Percentiles rank a stretch among this genome's conserved stretches.
These are phyloP conservation scores for Andrena minutula DNA, from an alignment of 2,888 invertebrate species.

Conservation along the genomic window DNA sequence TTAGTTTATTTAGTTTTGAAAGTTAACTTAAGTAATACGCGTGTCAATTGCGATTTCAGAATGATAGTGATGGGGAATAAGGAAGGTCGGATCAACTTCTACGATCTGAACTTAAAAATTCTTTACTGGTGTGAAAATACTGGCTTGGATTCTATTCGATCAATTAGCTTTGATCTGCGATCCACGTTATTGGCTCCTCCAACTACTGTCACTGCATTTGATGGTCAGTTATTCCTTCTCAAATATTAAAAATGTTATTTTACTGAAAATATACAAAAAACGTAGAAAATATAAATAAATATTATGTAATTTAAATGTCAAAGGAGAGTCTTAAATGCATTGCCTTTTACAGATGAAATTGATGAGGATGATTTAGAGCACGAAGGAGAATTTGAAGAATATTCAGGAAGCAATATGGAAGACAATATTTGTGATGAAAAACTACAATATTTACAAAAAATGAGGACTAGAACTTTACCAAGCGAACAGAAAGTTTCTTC, in stretches of 20 bases:
- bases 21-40: no score
- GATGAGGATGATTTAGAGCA: constrained; percentile 31
- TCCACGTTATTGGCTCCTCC: constrained; percentile 53
- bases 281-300: not conserved
- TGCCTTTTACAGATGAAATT: constrained; percentile 21
- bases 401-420: constrained; percentile 6
- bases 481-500: constrained; percentile 40
- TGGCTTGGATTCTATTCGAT: constrained; percentile 85
- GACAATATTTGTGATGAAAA: not conserved
- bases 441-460: not conserved
- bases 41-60: constrained; percentile 76
- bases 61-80: constrained; percentile 87
- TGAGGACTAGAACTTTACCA: not conserved
- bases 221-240: constrained; percentile 38
- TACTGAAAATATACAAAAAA: not conserved
- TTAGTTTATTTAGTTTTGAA: no score
- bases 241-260: not conserved
- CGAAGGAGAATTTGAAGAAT: constrained; percentile 25
- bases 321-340: not conserved
- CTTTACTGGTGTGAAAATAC: constrained; percentile 87
- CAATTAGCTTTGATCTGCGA: constrained; percentile 86
- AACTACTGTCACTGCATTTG: constrained; percentile 24
- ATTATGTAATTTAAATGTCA: no score
- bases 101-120: constrained; percentile 87
- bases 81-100: constrained; percentile 87